Conservation (phyloP, 2,113 vertebrate genomes). For the Pimephales promelas region DNA sequence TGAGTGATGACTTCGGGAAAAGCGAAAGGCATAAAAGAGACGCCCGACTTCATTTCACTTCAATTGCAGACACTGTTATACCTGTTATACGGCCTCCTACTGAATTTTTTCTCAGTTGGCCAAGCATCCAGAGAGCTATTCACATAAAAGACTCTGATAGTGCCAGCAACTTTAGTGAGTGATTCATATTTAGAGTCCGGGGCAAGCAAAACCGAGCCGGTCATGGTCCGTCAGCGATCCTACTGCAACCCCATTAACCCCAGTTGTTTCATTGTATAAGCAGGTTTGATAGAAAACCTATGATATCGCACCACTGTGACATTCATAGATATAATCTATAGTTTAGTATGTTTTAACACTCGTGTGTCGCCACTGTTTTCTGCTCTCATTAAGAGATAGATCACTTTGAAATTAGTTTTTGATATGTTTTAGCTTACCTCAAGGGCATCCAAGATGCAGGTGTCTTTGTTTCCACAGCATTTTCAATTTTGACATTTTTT, state of each 20-base stretch:
- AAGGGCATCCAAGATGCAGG: too few relatives aligned
- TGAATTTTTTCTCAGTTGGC: slow-evolving; percentile 42
- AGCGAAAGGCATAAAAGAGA: slow-evolving; percentile 31
- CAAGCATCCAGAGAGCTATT: slow-evolving; percentile 39
- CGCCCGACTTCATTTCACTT: slow-evolving; percentile 43
- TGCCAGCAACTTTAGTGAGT: slow-evolving; percentile 44
- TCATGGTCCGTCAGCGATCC: slow-evolving; percentile 17
- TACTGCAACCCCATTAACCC: slow-evolving; percentile 23
- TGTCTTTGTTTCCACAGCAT: too few relatives aligned
- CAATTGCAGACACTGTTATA: slow-evolving; percentile 40
- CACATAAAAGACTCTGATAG: slow-evolving; percentile 39
- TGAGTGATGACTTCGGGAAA: slow-evolving; percentile 34
- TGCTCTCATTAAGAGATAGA: too few relatives aligned
- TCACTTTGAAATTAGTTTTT: too few relatives aligned
- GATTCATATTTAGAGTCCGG: slow-evolving; percentile 29
- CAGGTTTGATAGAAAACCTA: too few relatives aligned
- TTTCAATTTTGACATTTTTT: too few relatives aligned
- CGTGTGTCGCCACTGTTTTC: too few relatives aligned
- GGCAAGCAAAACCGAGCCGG: background rate
- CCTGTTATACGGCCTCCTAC: slow-evolving; percentile 40
- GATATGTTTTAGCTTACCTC: too few relatives aligned
- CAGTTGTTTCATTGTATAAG: too few relatives aligned
- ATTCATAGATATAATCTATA: too few relatives aligned
- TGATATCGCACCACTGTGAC: too few relatives aligned
- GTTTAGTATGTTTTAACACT: too few relatives aligned